Evolutionary conservation across 2,888 invertebrate genomes (phyloP).

Genomic region (Ephialtes manifestator): DNA sequence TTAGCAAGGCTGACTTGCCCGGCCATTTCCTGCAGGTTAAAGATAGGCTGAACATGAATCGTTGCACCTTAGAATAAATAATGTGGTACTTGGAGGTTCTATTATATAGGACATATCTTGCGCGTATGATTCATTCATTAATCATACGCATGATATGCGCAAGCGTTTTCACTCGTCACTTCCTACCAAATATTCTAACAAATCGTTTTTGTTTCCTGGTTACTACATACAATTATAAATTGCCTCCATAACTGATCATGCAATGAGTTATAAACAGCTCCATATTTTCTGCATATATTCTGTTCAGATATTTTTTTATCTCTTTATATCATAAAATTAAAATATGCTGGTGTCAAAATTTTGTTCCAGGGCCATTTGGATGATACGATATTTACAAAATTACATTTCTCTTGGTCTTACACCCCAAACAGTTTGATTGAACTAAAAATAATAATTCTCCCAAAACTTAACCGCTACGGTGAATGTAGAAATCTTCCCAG

Average conservation of each 20-base stretch:
- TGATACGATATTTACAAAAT: too few relatives aligned
- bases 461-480: too few relatives aligned
- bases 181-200: conserved; percentile 47
- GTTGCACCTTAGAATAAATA: conserved; percentile 35
- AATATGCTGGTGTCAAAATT: neutral
- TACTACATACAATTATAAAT: conserved; percentile 14
- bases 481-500: too few relatives aligned
- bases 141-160: conserved; percentile 55
- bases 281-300: neutral
- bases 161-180: conserved; percentile 47
- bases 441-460: too few relatives aligned
- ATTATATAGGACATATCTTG: conserved; percentile 37
- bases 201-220: conserved; percentile 42
- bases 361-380: neutral
- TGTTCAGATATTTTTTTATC: neutral
- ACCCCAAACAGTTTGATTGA: too few relatives aligned
- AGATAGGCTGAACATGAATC: conserved; percentile 32
- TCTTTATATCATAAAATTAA: too few relatives aligned
- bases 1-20: neutral
- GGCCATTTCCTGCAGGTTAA: neutral
- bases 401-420: too few relatives aligned
- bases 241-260: conserved; percentile 9
- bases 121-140: conserved; percentile 39
- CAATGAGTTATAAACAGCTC: neutral
- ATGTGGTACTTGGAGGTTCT: conserved; percentile 36